Base-by-base conservation (phyloP, 2,113 vertebrate species). In the Ictalurus furcatus region DNA sequence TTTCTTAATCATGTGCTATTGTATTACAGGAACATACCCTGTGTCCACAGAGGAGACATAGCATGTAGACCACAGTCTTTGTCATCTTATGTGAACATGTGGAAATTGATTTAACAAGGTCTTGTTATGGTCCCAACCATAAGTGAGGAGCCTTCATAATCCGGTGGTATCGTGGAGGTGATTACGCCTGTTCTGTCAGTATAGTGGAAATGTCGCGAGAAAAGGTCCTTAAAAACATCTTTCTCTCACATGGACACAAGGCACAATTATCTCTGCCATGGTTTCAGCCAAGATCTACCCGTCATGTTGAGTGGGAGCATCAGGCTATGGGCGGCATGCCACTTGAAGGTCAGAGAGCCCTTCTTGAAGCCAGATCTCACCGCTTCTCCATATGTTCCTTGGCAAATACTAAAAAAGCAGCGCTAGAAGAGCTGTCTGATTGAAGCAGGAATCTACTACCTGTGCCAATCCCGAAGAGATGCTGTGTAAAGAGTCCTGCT, bases 221-320 rank as follows among this genome's bases (percentile, higher is more conserved):
- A 95, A 96, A 95, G 95, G 94, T 96, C 94, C 94, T 96, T 94
- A 94, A 95, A 94, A 95, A 94, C 93, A 95, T 95, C 93, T 94
- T 92, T 90, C 92, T 94, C 92, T 90, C 92, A 94, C 94, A 95
- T 94, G 93, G 96, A 95, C 95, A 94, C 90, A 91, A 94, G 90
- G 93, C 91, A 89, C 94, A 96, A 96, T 96, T 96, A 96, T 94
- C 94, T 91, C 93, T 94, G 93, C 94, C 92, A 92, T 85, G 88
- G 90, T 92, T 94, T 94, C 93, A 92, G 94, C 92, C 90, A 92
- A 93, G 94, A 94, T 92, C 93, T 92, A 95, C 89, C 94, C 92
- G 93, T 95, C 94, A 94, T 90, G 90, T 92, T 94, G 94, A 95
- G 94, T 93, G 93, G 93, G 92, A 93, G 92, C 92, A 93, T 87